phyloP scores from a whole-genome alignment of 53 echinoderm and acorn worm species.

The Henricia sp. region DNA sequence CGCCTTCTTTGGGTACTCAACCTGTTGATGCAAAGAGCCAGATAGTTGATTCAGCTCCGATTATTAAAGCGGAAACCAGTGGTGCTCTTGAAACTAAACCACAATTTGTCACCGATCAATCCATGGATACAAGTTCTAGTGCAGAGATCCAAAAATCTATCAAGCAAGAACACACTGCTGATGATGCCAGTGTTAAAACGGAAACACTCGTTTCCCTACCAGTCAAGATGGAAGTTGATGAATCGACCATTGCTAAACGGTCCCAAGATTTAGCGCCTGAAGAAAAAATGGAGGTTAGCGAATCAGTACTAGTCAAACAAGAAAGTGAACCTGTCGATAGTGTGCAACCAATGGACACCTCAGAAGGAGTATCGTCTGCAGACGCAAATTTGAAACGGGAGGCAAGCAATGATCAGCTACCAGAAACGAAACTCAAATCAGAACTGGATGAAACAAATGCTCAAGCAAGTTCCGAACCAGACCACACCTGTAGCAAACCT shows the following conservation, averaged over 20 bases:
- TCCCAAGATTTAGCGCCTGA: background rate
- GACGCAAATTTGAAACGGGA: constrained; percentile 34
- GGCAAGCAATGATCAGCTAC: background rate
- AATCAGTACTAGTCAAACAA: background rate
- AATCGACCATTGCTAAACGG: background rate
- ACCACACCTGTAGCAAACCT: background rate
- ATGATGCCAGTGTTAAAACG: background rate
- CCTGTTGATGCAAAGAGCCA: background rate
- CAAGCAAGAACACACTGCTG: background rate
- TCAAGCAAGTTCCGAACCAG: background rate
- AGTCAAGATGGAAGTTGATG: constrained; percentile 61
- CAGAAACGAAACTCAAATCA: background rate
- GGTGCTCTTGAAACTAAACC: background rate
- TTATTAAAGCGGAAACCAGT: constrained; percentile 17
- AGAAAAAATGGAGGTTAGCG: constrained; percentile 29
- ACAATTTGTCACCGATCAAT: constrained; percentile 2
- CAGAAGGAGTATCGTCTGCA: constrained; percentile 2
- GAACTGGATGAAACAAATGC: background rate
- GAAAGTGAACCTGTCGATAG: background rate
- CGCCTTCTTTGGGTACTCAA: background rate
- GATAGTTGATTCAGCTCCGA: background rate
- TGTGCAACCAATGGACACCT: background rate
- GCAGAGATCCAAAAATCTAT: background rate
- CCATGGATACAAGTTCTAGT: background rate
- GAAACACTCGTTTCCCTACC: constrained; percentile 11